phyloP scores from a whole-genome alignment of 2,888 invertebrate species.

The Limnephilus lunatus region DNA sequence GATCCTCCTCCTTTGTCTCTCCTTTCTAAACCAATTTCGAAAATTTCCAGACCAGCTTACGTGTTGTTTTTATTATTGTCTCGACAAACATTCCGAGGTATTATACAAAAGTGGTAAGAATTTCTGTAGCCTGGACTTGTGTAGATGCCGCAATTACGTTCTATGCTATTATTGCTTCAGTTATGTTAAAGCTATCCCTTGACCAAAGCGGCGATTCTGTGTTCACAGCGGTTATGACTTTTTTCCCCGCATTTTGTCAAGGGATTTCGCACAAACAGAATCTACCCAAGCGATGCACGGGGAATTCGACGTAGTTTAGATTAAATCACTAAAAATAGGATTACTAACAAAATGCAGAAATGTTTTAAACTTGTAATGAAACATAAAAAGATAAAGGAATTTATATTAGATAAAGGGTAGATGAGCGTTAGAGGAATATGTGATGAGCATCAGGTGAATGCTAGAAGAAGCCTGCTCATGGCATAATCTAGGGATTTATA shows the following conservation, averaged over 20 bases:
- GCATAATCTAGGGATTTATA: too few species aligned
- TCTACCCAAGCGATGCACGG: not conserved
- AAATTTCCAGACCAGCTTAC: not conserved
- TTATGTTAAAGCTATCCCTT: conserved; percentile 21
- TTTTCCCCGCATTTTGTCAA: conserved; percentile 6
- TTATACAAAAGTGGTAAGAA: conserved; percentile 51
- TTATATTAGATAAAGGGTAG: too few species aligned
- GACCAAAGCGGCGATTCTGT: conserved; percentile 18
- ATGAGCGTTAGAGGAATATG: too few species aligned
- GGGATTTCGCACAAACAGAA: conserved; percentile 10
- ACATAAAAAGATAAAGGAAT: too few species aligned
- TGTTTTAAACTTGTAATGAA: not conserved
- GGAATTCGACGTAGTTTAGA: not conserved
- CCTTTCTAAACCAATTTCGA: not conserved
- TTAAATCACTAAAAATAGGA: not conserved
- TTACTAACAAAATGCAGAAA: not conserved
- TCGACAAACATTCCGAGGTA: conserved; percentile 16
- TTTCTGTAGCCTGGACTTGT: conserved; percentile 40
- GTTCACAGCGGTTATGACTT: not conserved
- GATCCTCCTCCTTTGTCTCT: not conserved
- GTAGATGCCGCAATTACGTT: conserved; percentile 60
- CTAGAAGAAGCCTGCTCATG: too few species aligned
- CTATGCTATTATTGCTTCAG: conserved; percentile 9
- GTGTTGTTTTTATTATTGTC: not conserved
- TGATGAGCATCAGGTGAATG: too few species aligned